phyloP scores from a whole-genome alignment of 1,140 invertebrate genomes.

The Bombus sylvicola region DNA sequence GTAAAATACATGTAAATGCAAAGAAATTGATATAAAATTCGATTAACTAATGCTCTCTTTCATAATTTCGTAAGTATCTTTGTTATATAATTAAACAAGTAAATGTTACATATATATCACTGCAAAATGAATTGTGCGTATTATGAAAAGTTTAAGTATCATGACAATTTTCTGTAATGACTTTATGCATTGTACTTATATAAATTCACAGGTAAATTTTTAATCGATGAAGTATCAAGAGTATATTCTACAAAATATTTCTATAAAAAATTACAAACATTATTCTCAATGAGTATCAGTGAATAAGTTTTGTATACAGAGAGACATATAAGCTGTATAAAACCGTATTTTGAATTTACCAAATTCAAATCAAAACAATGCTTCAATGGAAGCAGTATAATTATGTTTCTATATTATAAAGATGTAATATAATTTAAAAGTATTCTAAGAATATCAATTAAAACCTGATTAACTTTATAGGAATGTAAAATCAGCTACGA shows the following conservation, averaged over 20 bases:
- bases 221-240: slow-evolving; percentile 38
- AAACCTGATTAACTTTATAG: slow-evolving; percentile 66
- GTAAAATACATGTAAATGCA: slow-evolving; percentile 20
- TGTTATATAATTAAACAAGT: slow-evolving; percentile 1
- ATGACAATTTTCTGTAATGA: slow-evolving; percentile 42
- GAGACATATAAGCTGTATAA: slow-evolving; percentile 55
- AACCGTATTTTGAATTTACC: slow-evolving; percentile 46
- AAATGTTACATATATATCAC: slow-evolving; percentile 1
- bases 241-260: slow-evolving; percentile 57
- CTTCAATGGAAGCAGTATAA: slow-evolving; percentile 29
- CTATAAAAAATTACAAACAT: slow-evolving; percentile 54
- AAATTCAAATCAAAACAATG: slow-evolving; percentile 32
- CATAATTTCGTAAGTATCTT: neutral
- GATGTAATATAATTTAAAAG: slow-evolving; percentile 53
- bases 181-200: slow-evolving; percentile 33
- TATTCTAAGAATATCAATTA: slow-evolving; percentile 61
- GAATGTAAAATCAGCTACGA: slow-evolving; percentile 75
- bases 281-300: slow-evolving; percentile 24
- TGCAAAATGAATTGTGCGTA: slow-evolving; percentile 6
- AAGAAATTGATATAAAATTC: slow-evolving; percentile 9
- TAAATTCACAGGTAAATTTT: slow-evolving; percentile 22
- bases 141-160: slow-evolving; percentile 33
- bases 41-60: neutral
- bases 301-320: slow-evolving; percentile 42
- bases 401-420: slow-evolving; percentile 47